A percentile compares a stretch with the other conserved stretches of the same genome.
Evolutionary conservation across 2,888 invertebrate species (phyloP).

Genomic region (Pherbina coryleti): DNA sequence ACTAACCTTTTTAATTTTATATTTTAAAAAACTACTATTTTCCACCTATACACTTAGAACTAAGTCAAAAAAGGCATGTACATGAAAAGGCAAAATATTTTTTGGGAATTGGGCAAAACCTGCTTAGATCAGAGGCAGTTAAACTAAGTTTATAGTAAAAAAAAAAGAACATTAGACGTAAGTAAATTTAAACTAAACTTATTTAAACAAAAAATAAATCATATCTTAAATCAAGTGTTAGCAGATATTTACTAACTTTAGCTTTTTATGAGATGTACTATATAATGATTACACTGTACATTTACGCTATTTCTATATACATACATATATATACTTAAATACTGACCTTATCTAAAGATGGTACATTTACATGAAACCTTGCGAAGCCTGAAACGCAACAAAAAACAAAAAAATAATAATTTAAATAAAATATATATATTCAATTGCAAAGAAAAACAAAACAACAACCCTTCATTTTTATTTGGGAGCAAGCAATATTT

Average conservation of each 20-base stretch:
- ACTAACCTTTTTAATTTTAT: conserved; percentile 21
- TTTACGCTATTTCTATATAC: conserved; percentile 41
- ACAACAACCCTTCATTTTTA: not conserved
- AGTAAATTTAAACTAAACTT: not conserved
- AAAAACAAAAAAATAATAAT: conserved; percentile 10
- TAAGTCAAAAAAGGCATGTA: no score
- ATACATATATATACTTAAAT: conserved; percentile 45
- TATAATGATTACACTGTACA: conserved; percentile 43
- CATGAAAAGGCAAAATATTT: not conserved
- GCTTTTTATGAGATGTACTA: conserved; percentile 26
- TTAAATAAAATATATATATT: conserved; percentile 25
- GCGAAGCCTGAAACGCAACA: not conserved
- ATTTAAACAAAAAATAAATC: not conserved
- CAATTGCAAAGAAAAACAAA: conserved; percentile 20
- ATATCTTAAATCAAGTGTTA: no score
- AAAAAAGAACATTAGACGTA: not conserved
- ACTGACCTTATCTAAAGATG: conserved; percentile 1
- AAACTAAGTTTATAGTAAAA: not conserved
- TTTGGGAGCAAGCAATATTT: not conserved
- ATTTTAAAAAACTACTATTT: not conserved
- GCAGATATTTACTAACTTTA: not conserved
- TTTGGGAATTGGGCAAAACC: not conserved
- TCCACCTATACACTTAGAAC: no score
- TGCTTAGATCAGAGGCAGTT: not conserved
- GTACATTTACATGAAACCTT: conserved; percentile 7